Evolutionary conservation across 2,797 vertebrate genomes (phyloP).

Genomic region (Allobates femoralis): DNA sequence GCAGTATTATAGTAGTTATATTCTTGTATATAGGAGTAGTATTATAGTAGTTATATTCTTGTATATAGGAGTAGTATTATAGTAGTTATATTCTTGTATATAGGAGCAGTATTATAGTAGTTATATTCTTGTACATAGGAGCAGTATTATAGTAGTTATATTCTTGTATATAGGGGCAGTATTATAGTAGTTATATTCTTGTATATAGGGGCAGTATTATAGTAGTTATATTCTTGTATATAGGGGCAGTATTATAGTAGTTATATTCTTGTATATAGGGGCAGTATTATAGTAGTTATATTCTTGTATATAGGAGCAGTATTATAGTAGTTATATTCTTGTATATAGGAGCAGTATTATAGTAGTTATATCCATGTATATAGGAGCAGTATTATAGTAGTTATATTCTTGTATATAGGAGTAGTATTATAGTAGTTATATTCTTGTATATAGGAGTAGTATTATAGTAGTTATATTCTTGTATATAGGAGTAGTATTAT

Average conservation of each 20-base stretch:
- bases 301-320: conserved; percentile 8
- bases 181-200: conserved; percentile 9
- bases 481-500: conserved; percentile 1
- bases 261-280: conserved; percentile 1
- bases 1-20: conserved; percentile 15
- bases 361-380: too few relatives aligned
- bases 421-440: conserved; percentile 9
- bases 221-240: conserved; percentile 5
- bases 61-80: background rate
- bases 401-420: background rate
- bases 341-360: background rate
- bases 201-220: background rate
- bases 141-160: conserved; percentile 6
- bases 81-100: background rate
- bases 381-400: conserved; percentile 9
- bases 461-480: conserved; percentile 9
- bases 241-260: conserved; percentile 12
- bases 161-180: background rate
- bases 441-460: conserved; percentile 3
- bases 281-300: conserved; percentile 16
- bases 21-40: background rate
- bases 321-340: background rate
- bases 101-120: background rate
- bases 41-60: conserved; percentile 2
- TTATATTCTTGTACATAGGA: background rate